Evolutionary conservation across 2,113 vertebrate species (phyloP).

Genomic region (Uria aalge): DNA sequence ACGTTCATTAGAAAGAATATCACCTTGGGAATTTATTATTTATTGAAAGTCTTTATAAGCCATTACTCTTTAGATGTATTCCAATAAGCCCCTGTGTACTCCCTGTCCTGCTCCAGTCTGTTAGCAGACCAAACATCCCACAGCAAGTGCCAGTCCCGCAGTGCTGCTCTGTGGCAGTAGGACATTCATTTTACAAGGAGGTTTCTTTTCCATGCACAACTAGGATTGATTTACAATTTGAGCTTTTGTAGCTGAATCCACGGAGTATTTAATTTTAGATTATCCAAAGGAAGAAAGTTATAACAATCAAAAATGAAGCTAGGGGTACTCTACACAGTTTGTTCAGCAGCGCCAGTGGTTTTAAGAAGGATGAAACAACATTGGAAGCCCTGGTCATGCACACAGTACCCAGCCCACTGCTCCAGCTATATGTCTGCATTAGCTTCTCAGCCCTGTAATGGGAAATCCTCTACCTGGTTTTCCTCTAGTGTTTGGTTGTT

Average conservation of each 20-base stretch:
- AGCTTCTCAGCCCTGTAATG: neutral
- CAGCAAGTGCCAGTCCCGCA: neutral
- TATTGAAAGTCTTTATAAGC: conserved; percentile 26
- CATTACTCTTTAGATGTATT: neutral
- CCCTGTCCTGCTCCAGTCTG: neutral
- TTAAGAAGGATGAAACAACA: neutral
- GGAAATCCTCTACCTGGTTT: neutral
- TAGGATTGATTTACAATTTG: neutral
- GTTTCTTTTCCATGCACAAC: neutral
- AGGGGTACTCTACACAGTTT: neutral
- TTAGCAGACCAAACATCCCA: neutral
- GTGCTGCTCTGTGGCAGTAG: neutral
- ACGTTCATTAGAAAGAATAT: conserved; percentile 56
- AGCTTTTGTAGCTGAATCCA: neutral
- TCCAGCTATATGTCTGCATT: neutral
- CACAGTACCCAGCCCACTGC: neutral
- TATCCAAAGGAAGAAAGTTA: neutral
- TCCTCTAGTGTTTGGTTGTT: neutral
- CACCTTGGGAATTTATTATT: conserved; percentile 22
- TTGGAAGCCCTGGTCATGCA: neutral
- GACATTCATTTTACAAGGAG: neutral
- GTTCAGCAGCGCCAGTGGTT: neutral
- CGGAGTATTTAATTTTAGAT: neutral
- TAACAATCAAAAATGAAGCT: neutral
- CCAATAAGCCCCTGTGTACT: neutral